Evolutionary conservation across 2,888 invertebrate genomes (phyloP).

Genomic region (Carcina quercana): DNA sequence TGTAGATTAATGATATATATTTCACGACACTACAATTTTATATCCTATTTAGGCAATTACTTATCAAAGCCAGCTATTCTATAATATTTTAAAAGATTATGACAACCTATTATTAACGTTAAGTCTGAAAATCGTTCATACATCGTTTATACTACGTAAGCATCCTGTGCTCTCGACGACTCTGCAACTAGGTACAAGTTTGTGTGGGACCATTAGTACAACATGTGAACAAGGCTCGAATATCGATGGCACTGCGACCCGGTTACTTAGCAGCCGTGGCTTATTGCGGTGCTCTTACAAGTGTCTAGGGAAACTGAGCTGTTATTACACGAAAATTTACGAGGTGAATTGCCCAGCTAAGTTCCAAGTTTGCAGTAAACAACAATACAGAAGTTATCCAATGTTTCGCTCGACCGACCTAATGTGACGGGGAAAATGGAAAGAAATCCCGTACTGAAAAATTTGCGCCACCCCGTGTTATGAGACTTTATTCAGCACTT

Average conservation of each 20-base stretch:
- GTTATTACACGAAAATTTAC: constrained; percentile 70
- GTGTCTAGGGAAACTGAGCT: constrained; percentile 66
- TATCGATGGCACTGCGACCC: constrained; percentile 10
- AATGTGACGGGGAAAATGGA: constrained; percentile 51
- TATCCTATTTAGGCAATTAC: no score
- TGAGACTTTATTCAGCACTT: constrained; percentile 43
- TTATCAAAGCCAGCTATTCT: no score
- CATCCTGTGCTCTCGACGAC: no score
- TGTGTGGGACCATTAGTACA: constrained; percentile 17
- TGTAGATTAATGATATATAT: no score
- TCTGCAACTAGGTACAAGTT: constrained; percentile 2
- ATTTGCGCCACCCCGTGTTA: constrained; percentile 43
- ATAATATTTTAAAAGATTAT: no score
- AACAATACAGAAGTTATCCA: constrained; percentile 66
- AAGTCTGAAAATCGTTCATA: no score
- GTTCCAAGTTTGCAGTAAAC: constrained; percentile 66
- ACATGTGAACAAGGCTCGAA: constrained; percentile 22
- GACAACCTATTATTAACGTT: no score
- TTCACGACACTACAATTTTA: no score
- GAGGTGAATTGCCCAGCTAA: constrained; percentile 59
- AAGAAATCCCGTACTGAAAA: constrained; percentile 46
- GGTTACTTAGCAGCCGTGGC: constrained; percentile 41
- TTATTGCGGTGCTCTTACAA: constrained; percentile 62
- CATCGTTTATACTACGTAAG: no score
- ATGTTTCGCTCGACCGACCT: constrained; percentile 45